Evolutionary conservation across 2,797 vertebrate species (phyloP).

Genomic region (Botia almorhae): DNA sequence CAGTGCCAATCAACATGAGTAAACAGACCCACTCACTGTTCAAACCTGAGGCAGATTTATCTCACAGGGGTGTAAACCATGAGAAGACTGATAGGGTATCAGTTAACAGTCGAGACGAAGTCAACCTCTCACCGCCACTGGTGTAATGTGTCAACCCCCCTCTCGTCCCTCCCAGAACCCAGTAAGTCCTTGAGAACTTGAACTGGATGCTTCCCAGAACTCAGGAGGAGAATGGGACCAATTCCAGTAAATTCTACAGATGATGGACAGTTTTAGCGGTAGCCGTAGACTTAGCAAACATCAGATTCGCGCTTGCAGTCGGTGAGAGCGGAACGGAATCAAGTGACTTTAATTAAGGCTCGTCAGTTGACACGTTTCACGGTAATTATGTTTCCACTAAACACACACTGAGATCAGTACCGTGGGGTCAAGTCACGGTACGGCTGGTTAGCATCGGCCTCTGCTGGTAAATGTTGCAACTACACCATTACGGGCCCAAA

Average conservation of each 20-base stretch:
- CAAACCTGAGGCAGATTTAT: constrained; percentile 52
- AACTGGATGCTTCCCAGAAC: constrained; percentile 10
- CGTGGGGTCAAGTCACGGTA: background rate
- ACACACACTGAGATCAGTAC: background rate
- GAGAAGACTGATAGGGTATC: constrained; percentile 26
- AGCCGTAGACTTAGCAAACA: background rate
- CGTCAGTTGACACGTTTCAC: background rate
- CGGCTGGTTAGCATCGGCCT: background rate
- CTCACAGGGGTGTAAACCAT: constrained; percentile 13
- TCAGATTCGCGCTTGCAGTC: background rate
- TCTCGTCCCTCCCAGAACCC: background rate
- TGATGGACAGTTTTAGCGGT: background rate
- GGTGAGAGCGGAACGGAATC: background rate
- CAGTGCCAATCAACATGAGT: constrained; percentile 56
- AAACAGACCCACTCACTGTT: constrained; percentile 52
- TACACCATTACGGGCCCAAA: background rate
- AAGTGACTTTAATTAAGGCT: background rate
- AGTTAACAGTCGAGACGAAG: constrained; percentile 14
- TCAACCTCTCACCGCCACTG: background rate
- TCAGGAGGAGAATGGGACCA: background rate
- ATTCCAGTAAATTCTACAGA: background rate
- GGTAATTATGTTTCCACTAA: constrained; percentile 11
- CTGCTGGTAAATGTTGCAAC: background rate
- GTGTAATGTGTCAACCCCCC: background rate
- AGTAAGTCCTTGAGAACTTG: background rate